Base-by-base conservation (phyloP, 1,140 invertebrate species). In the Drosophila willistoni region DNA sequence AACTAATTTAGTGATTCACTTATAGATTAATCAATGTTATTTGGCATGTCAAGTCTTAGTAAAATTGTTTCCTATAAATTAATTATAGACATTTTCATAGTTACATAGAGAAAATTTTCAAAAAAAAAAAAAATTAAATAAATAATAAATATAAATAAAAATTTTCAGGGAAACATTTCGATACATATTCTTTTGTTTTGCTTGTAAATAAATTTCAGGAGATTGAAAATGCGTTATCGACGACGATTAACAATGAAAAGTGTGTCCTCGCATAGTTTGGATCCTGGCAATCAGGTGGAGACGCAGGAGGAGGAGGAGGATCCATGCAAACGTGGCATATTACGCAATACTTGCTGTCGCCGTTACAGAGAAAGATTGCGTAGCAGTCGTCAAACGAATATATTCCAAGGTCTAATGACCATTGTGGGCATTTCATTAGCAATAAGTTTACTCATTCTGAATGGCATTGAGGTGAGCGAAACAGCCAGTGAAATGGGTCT, bases 331-430 rank as follows among this genome's bases (percentile, higher is more conserved):
- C 19, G 57, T 0, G 83, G 83, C 10, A 64, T 87, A 4, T 41
- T 86, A 12, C 67, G 36, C 1, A 82, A 42, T 13, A 64, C 67
- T 1, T 56, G 55, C 10, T 87, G 83, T 19, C 71, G 64, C 0
- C 36, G 39, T 0, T 71, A 77, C 14, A 70, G 83, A 0, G 61
- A 77, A 13, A 63, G 65, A 14, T 36, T 87, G 1, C 59, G 57
- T 5, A 65, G 25, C 33, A 62, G 9, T 6, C 66, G 72, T 4
- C 62, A 71, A 0, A 5, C 44, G 7, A 55, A 71, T n/a, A 62
- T 87, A 0, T 9, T 77, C 5, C 73, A 77, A n/a, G 73, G 73
- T 29, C 17, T 82, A 7, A 33, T 76, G 34, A 57, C 77, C 6
- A 0, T 83, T 0, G 41, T 42, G 4, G 63, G 62, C 0, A 33